Evolutionary conservation across 2,113 vertebrate genomes (phyloP).

Genomic region (Gorsachius goisagi): DNA sequence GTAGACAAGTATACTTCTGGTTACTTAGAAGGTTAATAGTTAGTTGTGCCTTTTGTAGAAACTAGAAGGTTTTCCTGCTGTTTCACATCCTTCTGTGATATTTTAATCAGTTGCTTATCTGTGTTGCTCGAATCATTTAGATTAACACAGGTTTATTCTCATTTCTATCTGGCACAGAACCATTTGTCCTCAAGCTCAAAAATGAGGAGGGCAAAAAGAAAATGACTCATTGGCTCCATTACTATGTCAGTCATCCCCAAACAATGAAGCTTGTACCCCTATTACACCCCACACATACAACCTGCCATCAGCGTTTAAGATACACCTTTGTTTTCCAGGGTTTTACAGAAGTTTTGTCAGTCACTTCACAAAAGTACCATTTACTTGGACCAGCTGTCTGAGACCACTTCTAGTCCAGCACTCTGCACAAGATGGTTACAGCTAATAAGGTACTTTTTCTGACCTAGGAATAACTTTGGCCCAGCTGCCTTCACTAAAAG

Average conservation of each 20-base stretch:
- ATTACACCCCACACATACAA: not conserved
- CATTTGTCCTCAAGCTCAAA: not conserved
- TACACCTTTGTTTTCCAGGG: not conserved
- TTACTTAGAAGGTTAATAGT: not conserved
- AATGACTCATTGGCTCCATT: not conserved
- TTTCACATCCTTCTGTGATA: not conserved
- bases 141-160: not conserved
- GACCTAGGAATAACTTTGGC: not conserved
- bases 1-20: not conserved
- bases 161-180: not conserved
- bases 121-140: not conserved
- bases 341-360: not conserved
- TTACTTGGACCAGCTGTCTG: not conserved
- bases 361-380: not conserved
- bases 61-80: not conserved
- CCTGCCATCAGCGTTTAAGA: not conserved
- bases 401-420: not conserved
- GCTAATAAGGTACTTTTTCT: not conserved
- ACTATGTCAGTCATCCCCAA: not conserved
- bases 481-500: not conserved
- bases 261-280: not conserved
- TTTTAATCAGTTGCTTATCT: not conserved
- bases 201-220: not conserved
- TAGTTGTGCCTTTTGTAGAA: not conserved
- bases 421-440: not conserved